Conservation (phyloP, 2,797 vertebrate species). For the Cirrhinus molitorella region DNA sequence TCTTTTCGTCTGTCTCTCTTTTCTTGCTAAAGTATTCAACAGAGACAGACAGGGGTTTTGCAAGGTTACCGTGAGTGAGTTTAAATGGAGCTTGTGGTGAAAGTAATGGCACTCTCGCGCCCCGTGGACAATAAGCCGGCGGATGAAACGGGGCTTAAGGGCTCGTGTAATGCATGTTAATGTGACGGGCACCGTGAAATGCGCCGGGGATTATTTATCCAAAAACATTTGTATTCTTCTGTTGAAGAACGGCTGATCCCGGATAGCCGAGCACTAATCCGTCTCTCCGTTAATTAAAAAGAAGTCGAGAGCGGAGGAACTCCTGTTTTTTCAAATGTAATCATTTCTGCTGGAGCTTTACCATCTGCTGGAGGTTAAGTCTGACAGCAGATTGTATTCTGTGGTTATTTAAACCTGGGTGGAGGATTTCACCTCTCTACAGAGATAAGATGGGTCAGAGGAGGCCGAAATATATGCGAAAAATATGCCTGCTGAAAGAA, state of each 20-base stretch:
- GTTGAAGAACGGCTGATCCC: conserved; percentile 83
- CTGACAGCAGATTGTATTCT: conserved; percentile 85
- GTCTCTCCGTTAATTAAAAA: conserved; percentile 93
- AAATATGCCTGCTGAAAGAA: background rate
- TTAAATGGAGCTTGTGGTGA: conserved; percentile 61
- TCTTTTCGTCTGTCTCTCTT: background rate
- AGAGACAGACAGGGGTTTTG: background rate
- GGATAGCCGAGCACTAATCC: conserved; percentile 90
- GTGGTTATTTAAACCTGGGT: conserved; percentile 82
- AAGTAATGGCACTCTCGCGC: conserved; percentile 68
- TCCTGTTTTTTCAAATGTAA: conserved; percentile 89
- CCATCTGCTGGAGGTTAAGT: conserved; percentile 96
- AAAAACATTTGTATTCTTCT: conserved; percentile 86
- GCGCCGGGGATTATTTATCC: conserved; percentile 83
- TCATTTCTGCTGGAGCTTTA: conserved; percentile 94
- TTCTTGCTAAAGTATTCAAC: conserved; percentile 1
- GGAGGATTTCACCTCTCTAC: conserved; percentile 52
- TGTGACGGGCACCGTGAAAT: conserved; percentile 75
- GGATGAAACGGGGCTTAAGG: conserved; percentile 75
- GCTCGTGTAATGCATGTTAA: conserved; percentile 82
- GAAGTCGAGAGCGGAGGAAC: conserved; percentile 85
- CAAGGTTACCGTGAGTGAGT: conserved; percentile 36
- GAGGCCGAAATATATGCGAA: background rate
- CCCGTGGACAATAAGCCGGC: conserved; percentile 68
- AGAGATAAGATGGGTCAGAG: conserved; percentile 52